These are phyloP conservation scores for Ectemnius continuus DNA, from an alignment of 2,888 invertebrate species.

Conservation along the genomic window DNA sequence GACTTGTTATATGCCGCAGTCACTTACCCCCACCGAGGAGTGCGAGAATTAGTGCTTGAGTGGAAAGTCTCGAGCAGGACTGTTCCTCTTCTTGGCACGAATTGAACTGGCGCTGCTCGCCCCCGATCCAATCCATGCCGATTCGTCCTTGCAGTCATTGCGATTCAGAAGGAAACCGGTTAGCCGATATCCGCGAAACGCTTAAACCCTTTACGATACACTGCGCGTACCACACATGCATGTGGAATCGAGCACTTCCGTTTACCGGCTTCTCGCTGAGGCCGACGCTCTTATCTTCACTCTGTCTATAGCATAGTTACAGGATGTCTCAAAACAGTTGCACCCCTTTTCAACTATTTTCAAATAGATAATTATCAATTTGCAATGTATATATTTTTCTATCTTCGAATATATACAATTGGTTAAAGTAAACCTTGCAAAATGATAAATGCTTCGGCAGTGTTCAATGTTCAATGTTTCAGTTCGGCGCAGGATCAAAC, in stretches of 20 bases:
- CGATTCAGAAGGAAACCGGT: conserved; percentile 17
- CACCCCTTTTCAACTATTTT: neutral
- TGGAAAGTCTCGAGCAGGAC: conserved; percentile 51
- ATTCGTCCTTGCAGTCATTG: conserved; percentile 46
- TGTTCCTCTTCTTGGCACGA: conserved; percentile 29
- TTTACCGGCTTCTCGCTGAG: neutral
- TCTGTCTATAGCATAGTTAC: neutral
- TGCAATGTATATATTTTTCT: too few relatives aligned
- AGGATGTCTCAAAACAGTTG: neutral
- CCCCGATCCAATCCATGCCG: neutral
- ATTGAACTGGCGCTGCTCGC: too few relatives aligned
- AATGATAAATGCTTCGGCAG: too few relatives aligned
- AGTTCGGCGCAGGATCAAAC: too few relatives aligned
- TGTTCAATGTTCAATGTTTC: too few relatives aligned
- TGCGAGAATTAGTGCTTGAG: conserved; percentile 5
- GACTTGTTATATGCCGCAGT: conserved; percentile 11
- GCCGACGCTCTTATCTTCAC: neutral
- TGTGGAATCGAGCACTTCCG: neutral
- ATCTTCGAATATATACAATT: too few relatives aligned
- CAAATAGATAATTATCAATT: too few relatives aligned
- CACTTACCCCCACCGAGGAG: conserved; percentile 9
- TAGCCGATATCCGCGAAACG: neutral
- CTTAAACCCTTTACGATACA: neutral
- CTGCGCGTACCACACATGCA: neutral
- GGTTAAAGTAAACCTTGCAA: too few relatives aligned